Evolutionary conservation across 2,888 invertebrate genomes (phyloP), one percentile per base, ranked within the genome.

Genomic region (Eulithis prunata): DNA sequence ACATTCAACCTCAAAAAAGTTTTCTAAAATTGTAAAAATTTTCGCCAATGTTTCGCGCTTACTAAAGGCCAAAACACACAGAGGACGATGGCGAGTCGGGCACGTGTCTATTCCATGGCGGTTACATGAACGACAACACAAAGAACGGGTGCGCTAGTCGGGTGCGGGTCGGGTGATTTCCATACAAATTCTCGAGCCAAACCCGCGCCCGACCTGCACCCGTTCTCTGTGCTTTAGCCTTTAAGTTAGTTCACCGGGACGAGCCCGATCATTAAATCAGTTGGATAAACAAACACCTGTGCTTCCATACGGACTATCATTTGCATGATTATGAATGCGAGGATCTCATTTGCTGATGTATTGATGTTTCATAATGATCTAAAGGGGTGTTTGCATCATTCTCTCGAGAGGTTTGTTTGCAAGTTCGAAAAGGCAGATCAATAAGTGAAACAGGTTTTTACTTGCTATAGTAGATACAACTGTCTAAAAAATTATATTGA

Each of bases 221-320:
- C 4, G 32, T 32, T 6, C 32, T 32, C 5, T 32, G 32, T 32
- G 36, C 21, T 21, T 21, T 21, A 21, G 21, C 51, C 46, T 28
- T n/a, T 13, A 45, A n/a, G 79, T 79, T 85, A 47, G 14, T 47
- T 83, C 84, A 85, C 86, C 85, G 79, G 78, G 82, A 86, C 89
- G 86, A 88, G 84, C 83, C 75, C 82, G 83, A 89, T 90, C 90
- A 91, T 91, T 90, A 89, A 91, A 92, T 91, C 90, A 88, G 84
- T 83, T 82, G 85, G 80, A 84, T 87, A 87, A 90, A 90, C 88
- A 86, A 81, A 86, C 88, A 86, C 89, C 85, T 86, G 84, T 78
- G 84, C 75, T 78, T 70, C 80, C 77, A 79, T 76, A 73, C 72
- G 70, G 72, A 54, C 53, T 63, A 68, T 64, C 57, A 81, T 85